Conservation (phyloP, 2,888 invertebrate genomes). For the Dinocampus coccinellae region DNA sequence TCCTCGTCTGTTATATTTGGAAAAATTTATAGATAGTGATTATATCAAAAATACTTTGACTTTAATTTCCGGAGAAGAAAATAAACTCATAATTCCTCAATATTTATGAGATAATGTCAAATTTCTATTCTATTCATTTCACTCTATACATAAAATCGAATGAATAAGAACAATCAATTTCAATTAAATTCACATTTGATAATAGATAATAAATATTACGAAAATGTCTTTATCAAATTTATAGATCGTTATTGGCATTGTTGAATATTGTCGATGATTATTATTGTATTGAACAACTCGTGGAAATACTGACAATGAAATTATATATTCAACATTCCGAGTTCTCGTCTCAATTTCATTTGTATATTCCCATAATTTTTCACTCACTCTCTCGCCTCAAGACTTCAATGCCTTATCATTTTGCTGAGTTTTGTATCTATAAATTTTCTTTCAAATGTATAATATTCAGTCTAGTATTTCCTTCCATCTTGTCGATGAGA, state of each 20-base stretch:
- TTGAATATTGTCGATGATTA: not conserved
- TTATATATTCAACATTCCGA: not conserved
- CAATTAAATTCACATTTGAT: too few species aligned
- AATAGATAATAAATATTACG: not conserved
- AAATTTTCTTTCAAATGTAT: not conserved
- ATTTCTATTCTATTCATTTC: too few species aligned
- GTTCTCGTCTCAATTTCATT: too few species aligned
- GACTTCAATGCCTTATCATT: too few species aligned
- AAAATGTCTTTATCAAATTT: not conserved
- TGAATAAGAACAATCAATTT: not conserved
- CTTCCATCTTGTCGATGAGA: not conserved
- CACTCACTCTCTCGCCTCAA: not conserved
- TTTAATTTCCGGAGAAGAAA: not conserved
- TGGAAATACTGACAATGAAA: conserved; percentile 6
- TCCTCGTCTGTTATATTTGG: too few species aligned
- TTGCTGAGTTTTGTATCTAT: not conserved
- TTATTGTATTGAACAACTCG: not conserved
- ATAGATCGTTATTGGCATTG: not conserved
- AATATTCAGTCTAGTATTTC: not conserved
- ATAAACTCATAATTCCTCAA: not conserved
- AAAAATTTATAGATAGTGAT: too few species aligned
- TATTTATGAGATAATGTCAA: too few species aligned
- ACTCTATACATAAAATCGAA: too few species aligned
- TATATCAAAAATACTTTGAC: too few species aligned
- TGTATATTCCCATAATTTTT: not conserved